Percentiles rank a stretch among this genome's conserved stretches.
Conservation (phyloP, 2,797 vertebrate genomes). For the Eulemur albifrons region DNA sequence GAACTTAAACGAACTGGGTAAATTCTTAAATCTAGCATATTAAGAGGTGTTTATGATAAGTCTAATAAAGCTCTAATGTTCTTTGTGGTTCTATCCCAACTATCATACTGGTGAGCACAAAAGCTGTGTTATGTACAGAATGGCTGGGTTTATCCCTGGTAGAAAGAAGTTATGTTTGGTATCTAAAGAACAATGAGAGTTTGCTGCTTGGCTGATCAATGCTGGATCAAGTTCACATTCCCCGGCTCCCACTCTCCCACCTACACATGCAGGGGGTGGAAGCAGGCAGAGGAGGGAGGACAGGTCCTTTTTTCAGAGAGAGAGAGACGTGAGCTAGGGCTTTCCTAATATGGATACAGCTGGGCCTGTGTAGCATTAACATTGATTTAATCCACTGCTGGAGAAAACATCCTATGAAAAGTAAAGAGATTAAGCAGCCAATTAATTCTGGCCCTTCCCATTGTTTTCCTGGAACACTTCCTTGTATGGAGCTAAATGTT, state of each 20-base stretch:
- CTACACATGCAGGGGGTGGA: conserved; percentile 74
- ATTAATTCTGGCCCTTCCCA: conserved; percentile 68
- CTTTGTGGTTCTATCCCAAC: conserved; percentile 69
- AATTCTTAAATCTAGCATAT: conserved; percentile 46
- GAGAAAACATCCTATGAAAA: conserved; percentile 75
- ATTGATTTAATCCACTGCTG: conserved; percentile 75
- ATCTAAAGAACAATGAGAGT: conserved; percentile 93
- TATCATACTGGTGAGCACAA: conserved; percentile 83
- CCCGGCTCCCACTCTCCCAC: conserved; percentile 87
- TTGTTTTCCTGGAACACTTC: conserved; percentile 68
- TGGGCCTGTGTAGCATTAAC: conserved; percentile 74
- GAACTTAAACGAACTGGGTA: neutral
- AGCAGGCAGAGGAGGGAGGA: conserved; percentile 68
- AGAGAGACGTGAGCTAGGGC: conserved; percentile 62
- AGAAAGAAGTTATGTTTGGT: conserved; percentile 91
- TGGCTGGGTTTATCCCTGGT: conserved; percentile 84
- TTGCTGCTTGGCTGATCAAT: conserved; percentile 92
- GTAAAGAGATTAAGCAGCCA: conserved; percentile 72
- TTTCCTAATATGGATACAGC: conserved; percentile 80
- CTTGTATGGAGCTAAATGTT: conserved; percentile 58
- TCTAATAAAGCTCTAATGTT: conserved; percentile 77
- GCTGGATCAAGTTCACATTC: conserved; percentile 88
- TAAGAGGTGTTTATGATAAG: conserved; percentile 65
- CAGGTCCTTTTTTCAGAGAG: conserved; percentile 66
- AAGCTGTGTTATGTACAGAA: conserved; percentile 88